phyloP scores from a whole-genome alignment of 2,888 invertebrate species.

The Phragmatobia fuliginosa region DNA sequence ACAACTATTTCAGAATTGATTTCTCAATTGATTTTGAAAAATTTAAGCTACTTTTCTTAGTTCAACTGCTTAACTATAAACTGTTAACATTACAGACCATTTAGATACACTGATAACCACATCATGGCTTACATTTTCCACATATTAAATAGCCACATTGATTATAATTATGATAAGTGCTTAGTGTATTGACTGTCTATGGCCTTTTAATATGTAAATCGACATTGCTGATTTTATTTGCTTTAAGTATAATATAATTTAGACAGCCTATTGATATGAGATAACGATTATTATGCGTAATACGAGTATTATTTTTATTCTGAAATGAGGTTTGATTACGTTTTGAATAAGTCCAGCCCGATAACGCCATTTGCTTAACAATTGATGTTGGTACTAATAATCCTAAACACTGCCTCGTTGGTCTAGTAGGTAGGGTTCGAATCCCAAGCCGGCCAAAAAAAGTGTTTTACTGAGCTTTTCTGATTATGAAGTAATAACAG shows the following conservation, averaged over 20 bases:
- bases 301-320: background rate
- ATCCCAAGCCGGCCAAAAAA: too few species aligned
- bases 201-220: background rate
- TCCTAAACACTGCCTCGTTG: too few species aligned
- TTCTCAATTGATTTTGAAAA: too few species aligned
- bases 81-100: conserved; percentile 27
- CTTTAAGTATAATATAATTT: background rate
- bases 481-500: too few species aligned
- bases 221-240: conserved; percentile 6
- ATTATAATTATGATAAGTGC: conserved; percentile 37
- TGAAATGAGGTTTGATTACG: background rate
- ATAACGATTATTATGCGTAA: background rate
- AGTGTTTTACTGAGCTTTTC: too few species aligned
- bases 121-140: conserved; percentile 35
- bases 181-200: conserved; percentile 18
- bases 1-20: too few species aligned
- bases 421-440: too few species aligned
- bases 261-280: background rate
- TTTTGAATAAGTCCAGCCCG: background rate
- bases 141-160: conserved; percentile 34
- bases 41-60: too few species aligned
- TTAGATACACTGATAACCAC: conserved; percentile 26
- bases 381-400: too few species aligned
- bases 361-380: background rate
- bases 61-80: too few species aligned